A percentile compares a stretch with the other conserved stretches of the same genome.
These are phyloP conservation scores for Philhelius pedissequus DNA, from an alignment of 2,888 invertebrate species.

Conservation along the genomic window DNA sequence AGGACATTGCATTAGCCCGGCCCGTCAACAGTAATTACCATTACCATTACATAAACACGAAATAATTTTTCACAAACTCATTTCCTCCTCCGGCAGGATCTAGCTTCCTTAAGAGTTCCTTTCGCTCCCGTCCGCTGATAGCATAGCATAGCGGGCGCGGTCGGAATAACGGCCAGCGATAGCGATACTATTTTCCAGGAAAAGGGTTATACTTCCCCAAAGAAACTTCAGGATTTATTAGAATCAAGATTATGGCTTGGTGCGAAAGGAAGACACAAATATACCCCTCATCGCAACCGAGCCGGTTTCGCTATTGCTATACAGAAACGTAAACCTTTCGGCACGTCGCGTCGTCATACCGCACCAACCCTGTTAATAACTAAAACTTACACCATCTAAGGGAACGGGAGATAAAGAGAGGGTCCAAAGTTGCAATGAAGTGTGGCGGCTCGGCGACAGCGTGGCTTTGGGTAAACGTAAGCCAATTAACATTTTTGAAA, in stretches of 20 bases:
- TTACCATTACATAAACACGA: constrained; percentile 66
- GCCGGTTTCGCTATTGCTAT: no score
- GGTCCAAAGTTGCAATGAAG: constrained; percentile 34
- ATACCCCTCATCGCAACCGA: not conserved
- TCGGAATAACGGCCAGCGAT: not conserved
- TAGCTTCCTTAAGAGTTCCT: constrained; percentile 39
- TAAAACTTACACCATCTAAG: not conserved
- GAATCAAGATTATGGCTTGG: constrained; percentile 66
- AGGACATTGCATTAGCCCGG: constrained; percentile 48
- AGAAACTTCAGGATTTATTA: constrained; percentile 69
- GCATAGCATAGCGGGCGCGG: not conserved
- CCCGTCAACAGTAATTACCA: constrained; percentile 67
- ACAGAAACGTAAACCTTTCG: constrained; percentile 21
- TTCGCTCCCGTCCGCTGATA: constrained; percentile 31
- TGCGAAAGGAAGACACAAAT: constrained; percentile 65
- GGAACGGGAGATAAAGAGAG: not conserved
- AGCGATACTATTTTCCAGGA: constrained; percentile 34
- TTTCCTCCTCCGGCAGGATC: constrained; percentile 59
- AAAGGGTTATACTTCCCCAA: constrained; percentile 51
- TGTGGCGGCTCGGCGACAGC: no score
- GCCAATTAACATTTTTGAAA: constrained; percentile 68
- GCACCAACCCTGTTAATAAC: constrained; percentile 47
- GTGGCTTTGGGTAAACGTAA: constrained; percentile 25
- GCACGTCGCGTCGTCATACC: constrained; percentile 44
- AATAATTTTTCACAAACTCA: constrained; percentile 67